phyloP scores from a whole-genome alignment of 53 echinoderm and acorn worm species.

The Stichopus horrens region DNA sequence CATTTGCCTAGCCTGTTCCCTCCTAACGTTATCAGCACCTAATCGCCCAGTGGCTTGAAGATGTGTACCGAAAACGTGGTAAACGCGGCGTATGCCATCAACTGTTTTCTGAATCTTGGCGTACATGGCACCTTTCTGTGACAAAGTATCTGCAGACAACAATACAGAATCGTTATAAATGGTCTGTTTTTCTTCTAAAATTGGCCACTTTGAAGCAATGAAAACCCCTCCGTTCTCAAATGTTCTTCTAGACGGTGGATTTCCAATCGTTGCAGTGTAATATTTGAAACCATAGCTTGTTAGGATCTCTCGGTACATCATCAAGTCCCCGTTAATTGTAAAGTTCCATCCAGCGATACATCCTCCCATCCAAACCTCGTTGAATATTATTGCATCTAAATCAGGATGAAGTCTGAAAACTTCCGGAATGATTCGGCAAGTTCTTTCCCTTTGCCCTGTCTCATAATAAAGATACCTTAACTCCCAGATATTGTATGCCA shows the following conservation, averaged over 20 bases:
- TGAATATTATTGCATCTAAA: constrained; percentile 80
- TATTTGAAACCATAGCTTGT: constrained; percentile 71
- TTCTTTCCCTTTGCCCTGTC: constrained; percentile 86
- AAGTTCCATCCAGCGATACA: constrained; percentile 79
- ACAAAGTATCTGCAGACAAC: constrained; percentile 62
- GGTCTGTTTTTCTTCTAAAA: constrained; percentile 57
- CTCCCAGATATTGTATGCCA: constrained; percentile 91
- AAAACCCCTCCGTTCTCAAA: constrained; percentile 90
- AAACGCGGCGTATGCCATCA: constrained; percentile 55
- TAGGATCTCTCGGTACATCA: constrained; percentile 72
- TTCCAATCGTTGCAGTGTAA: constrained; percentile 76
- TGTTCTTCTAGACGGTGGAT: constrained; percentile 47
- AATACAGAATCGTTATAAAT: constrained; percentile 55
- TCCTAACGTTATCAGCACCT: constrained; percentile 46
- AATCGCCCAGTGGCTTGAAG: constrained; percentile 56
- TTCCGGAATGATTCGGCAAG: constrained; percentile 78
- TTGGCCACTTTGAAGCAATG: constrained; percentile 94
- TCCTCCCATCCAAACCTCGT: constrained; percentile 89
- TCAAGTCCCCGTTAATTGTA: constrained; percentile 51
- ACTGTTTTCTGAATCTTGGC: constrained; percentile 80
- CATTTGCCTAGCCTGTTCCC: constrained; percentile 63
- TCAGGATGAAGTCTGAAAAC: constrained; percentile 70
- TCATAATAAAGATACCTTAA: constrained; percentile 67
- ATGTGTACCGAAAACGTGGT: constrained; percentile 85
- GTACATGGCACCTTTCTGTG: constrained; percentile 86